A percentile compares a stretch with the other conserved stretches of the same genome.
These are phyloP conservation scores for Buceros bicornis DNA, from an alignment of 2,797 vertebrate species.

Conservation along the genomic window DNA sequence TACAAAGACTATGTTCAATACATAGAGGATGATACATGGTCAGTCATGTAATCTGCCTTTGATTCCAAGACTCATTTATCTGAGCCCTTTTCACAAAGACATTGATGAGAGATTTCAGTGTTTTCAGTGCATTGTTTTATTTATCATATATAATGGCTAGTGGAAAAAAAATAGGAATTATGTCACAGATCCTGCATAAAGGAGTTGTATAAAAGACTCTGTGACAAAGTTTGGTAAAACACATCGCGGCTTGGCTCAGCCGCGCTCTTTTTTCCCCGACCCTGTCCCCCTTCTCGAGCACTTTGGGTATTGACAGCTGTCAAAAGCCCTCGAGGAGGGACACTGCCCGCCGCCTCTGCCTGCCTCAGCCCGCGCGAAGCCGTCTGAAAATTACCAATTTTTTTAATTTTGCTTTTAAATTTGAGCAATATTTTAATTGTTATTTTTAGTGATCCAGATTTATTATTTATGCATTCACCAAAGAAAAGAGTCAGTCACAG, in stretches of 20 bases:
- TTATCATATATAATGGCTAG: slow-evolving; percentile 85
- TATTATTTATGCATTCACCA: slow-evolving; percentile 80
- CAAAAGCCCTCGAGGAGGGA: slow-evolving; percentile 26
- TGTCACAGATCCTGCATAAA: slow-evolving; percentile 80
- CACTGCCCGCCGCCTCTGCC: neutral
- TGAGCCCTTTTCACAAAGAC: slow-evolving; percentile 97
- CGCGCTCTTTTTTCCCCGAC: neutral
- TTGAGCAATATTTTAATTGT: slow-evolving; percentile 80
- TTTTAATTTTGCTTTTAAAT: slow-evolving; percentile 61
- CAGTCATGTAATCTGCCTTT: slow-evolving; percentile 99
- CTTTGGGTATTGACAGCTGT: slow-evolving; percentile 51
- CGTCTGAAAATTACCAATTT: slow-evolving; percentile 26
- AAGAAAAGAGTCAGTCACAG: slow-evolving; percentile 83
- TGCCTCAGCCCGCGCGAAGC: neutral
- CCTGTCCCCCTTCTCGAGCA: neutral
- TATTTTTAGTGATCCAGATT: slow-evolving; percentile 75
- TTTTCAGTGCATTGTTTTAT: slow-evolving; percentile 87
- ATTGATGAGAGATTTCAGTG: slow-evolving; percentile 96
- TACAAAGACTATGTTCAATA: slow-evolving; percentile 99
- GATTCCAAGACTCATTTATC: slow-evolving; percentile 98
- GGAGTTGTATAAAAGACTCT: slow-evolving; percentile 78
- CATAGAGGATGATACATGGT: slow-evolving; percentile 99
- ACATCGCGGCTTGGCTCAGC: slow-evolving; percentile 29
- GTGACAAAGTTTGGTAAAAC: slow-evolving; percentile 78
- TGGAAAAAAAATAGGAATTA: slow-evolving; percentile 78